Conservation (phyloP, 2,113 vertebrate genomes). For the Elanoides forficatus region DNA sequence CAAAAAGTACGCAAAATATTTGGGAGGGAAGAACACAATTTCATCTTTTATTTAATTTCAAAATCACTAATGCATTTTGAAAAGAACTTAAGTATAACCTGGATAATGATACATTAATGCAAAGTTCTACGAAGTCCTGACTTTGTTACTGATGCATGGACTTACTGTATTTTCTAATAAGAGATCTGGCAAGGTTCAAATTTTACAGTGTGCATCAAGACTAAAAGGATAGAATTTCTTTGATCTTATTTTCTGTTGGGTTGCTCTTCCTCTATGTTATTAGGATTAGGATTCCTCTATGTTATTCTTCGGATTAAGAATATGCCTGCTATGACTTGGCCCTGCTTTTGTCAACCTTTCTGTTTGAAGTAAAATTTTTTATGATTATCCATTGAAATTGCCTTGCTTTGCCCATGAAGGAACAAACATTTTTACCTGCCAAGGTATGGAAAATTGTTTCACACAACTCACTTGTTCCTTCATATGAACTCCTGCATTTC, state of each 20-base stretch:
- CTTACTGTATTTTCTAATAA: neutral
- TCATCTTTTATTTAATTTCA: neutral
- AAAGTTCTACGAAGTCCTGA: slow-evolving; percentile 71
- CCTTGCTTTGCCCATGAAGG: neutral
- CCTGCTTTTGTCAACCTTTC: neutral
- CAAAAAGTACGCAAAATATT: neutral
- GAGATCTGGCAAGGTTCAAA: neutral
- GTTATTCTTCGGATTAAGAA: neutral
- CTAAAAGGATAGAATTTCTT: neutral
- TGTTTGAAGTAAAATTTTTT: neutral
- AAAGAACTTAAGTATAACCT: neutral
- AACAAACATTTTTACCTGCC: neutral
- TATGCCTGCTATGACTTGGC: neutral
- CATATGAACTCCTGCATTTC: neutral
- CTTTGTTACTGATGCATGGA: slow-evolving; percentile 22
- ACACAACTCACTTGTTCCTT: neutral
- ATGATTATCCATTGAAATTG: neutral
- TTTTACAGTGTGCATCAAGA: neutral
- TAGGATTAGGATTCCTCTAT: neutral
- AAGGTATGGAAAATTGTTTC: neutral
- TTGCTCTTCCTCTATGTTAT: neutral
- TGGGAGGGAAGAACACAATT: neutral
- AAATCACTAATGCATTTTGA: neutral
- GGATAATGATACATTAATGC: slow-evolving; percentile 13
- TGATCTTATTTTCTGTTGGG: neutral